These are phyloP conservation scores for Polyommatus iphigenia DNA, from an alignment of 2,888 invertebrate genomes.

Conservation along the genomic window DNA sequence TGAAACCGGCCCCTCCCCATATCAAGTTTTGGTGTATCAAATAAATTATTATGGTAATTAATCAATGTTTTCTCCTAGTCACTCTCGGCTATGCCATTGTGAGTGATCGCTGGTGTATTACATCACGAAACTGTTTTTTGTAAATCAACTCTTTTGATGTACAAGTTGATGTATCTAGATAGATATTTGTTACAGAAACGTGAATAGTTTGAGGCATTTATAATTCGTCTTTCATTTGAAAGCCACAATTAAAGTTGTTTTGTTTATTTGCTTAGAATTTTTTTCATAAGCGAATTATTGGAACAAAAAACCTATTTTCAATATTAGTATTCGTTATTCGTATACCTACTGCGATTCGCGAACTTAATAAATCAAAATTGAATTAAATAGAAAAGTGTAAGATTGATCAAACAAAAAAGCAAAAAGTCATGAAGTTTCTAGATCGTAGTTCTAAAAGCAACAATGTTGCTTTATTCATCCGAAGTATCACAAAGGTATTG, in stretches of 20 bases:
- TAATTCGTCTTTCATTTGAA: not conserved
- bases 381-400: not conserved
- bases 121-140: constrained; percentile 66
- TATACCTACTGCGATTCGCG: not conserved
- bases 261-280: not conserved
- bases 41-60: constrained; percentile 81
- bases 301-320: too few relatives aligned
- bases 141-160: constrained; percentile 56
- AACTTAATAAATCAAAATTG: not conserved
- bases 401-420: not conserved
- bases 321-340: too few relatives aligned
- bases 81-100: constrained; percentile 71
- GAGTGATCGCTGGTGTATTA: constrained; percentile 73
- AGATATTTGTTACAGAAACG: not conserved
- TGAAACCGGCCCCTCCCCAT: constrained; percentile 69
- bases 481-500: constrained; percentile 15
- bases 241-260: not conserved
- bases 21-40: constrained; percentile 79
- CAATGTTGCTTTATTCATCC: constrained; percentile 16
- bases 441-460: not conserved
- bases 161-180: constrained; percentile 42
- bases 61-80: constrained; percentile 80
- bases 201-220: not conserved
- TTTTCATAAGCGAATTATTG: not conserved
- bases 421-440: not conserved